phyloP scores from a whole-genome alignment of 2,797 vertebrate species.

The Neoniphon sammara region DNA sequence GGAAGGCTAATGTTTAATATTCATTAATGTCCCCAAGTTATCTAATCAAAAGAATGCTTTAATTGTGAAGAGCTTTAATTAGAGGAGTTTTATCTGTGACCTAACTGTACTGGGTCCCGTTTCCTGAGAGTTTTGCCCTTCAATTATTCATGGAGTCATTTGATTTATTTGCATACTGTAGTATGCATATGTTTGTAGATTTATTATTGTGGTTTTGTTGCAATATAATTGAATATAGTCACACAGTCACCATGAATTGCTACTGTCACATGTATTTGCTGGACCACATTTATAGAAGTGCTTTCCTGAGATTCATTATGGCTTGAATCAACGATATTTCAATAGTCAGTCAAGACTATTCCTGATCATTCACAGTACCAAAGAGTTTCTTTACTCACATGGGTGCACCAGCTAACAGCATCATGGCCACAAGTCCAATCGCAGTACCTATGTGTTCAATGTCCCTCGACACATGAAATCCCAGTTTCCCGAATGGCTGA shows the following conservation, averaged over 20 bases:
- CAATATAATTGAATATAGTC: not conserved
- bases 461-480: not conserved
- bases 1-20: constrained; percentile 20
- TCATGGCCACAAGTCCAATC: no score
- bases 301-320: not conserved
- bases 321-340: not conserved
- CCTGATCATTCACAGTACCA: not conserved
- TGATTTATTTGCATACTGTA: constrained; percentile 5
- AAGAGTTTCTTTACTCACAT: not conserved
- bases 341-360: not conserved
- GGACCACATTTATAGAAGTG: not conserved
- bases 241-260: not conserved
- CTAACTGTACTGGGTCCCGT: not conserved
- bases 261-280: not conserved
- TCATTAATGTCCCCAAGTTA: not conserved
- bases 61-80: constrained; percentile 25
- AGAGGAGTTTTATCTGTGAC: constrained; percentile 32
- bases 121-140: constrained; percentile 2
- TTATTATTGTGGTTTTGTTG: not conserved
- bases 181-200: not conserved
- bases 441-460: not conserved
- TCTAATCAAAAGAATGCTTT: not conserved
- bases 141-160: constrained; percentile 1
- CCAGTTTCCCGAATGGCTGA: not conserved
- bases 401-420: not conserved